Conservation (phyloP, 2,888 invertebrate genomes). For the Clepsis dumicolana region DNA sequence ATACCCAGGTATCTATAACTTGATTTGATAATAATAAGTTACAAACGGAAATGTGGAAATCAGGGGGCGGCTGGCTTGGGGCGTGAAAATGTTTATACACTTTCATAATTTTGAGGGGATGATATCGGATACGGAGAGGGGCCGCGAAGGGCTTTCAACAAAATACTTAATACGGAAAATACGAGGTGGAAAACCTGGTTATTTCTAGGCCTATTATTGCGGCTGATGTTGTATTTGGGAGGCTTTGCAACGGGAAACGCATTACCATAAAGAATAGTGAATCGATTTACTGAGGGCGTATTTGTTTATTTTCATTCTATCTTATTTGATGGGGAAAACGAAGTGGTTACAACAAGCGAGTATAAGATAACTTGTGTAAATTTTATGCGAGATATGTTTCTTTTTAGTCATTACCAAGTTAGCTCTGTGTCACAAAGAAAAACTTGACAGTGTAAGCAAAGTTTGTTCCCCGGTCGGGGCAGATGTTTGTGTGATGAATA, state of each 20-base stretch:
- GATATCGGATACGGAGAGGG: constrained; percentile 77
- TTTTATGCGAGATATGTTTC: no score
- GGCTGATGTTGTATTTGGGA: constrained; percentile 56
- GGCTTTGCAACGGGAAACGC: constrained; percentile 58
- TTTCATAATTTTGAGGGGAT: constrained; percentile 85
- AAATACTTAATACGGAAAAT: constrained; percentile 82
- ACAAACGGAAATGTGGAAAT: constrained; percentile 76
- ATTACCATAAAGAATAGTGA: constrained; percentile 55
- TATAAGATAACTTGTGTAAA: background rate
- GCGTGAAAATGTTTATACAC: constrained; percentile 86
- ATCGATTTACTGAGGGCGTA: constrained; percentile 28
- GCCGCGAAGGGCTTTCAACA: constrained; percentile 75
- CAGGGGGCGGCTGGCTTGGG: constrained; percentile 68
- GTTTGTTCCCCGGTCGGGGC: no score
- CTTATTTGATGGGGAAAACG: background rate
- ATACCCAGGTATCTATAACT: constrained; percentile 77
- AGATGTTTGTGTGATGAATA: no score
- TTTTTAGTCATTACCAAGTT: no score
- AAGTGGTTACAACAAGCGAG: background rate
- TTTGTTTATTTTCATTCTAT: constrained; percentile 20
- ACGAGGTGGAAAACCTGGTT: constrained; percentile 76
- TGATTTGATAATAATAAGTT: constrained; percentile 86
- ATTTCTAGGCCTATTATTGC: constrained; percentile 67
- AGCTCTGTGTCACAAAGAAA: no score
- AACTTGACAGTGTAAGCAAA: no score